Percentiles rank a stretch among this genome's conserved stretches.
Evolutionary conservation across 2,113 vertebrate genomes (phyloP).

Genomic region (Neotoma lepida): DNA sequence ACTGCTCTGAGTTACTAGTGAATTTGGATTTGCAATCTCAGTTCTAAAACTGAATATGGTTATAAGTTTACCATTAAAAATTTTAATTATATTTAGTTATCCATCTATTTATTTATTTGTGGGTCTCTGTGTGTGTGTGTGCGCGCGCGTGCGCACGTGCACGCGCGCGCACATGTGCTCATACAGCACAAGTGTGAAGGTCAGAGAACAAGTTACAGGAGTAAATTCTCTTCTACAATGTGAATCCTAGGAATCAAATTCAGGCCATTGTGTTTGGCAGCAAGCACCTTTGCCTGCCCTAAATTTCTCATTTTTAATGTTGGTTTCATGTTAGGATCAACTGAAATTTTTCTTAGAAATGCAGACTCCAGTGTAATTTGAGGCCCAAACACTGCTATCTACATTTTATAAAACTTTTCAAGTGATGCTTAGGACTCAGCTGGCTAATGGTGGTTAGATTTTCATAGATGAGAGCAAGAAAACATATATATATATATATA

Average conservation of each 20-base stretch:
- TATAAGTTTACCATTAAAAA: background rate
- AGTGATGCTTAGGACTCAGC: background rate
- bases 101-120: background rate
- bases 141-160: background rate
- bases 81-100: background rate
- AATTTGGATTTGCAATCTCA: background rate
- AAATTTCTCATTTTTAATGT: constrained; percentile 14
- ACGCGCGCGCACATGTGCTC: background rate
- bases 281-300: background rate
- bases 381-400: background rate
- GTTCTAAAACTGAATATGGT: background rate
- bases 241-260: background rate
- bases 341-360: constrained; percentile 21
- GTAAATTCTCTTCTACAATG: background rate
- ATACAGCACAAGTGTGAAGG: background rate
- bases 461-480: background rate
- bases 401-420: constrained; percentile 24
- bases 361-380: background rate
- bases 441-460: background rate
- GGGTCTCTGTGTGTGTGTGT: background rate
- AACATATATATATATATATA: too few relatives aligned
- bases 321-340: background rate
- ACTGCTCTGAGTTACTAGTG: background rate
- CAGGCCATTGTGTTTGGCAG: too few relatives aligned
- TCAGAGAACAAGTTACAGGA: background rate